phyloP scores from a whole-genome alignment of 1,140 invertebrate species.

The Rhyzopertha dominica region DNA sequence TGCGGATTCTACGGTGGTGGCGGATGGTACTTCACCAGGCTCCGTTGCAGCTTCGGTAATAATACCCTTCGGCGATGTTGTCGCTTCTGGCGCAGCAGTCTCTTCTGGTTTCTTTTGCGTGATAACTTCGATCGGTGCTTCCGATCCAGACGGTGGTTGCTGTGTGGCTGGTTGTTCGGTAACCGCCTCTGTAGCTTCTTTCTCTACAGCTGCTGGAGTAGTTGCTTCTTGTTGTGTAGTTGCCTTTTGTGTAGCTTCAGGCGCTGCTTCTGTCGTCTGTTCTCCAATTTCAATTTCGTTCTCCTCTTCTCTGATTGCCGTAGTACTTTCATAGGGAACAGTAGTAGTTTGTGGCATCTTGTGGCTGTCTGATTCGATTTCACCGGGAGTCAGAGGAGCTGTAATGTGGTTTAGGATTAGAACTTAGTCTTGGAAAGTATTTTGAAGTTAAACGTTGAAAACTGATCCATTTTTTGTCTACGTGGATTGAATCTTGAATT shows the following conservation, averaged over 20 bases:
- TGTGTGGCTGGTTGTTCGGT: background rate
- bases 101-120: background rate
- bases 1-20: no score
- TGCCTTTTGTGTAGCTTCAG: conserved; percentile 8
- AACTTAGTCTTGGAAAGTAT: no score
- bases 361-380: conserved; percentile 59
- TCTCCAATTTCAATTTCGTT: conserved; percentile 10
- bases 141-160: background rate
- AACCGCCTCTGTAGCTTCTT: background rate
- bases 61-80: background rate
- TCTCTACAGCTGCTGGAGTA: conserved; percentile 2
- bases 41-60: background rate
- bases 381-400: conserved; percentile 29
- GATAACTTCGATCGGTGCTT: background rate
- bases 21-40: background rate
- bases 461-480: no score
- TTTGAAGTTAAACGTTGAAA: no score
- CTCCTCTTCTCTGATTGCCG: background rate
- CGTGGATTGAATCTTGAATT: no score
- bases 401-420: no score
- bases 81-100: background rate
- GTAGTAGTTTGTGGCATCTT: conserved; percentile 46
- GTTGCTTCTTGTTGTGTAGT: conserved; percentile 3
- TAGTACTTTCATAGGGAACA: conserved; percentile 27
- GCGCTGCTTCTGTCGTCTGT: conserved; percentile 11